Evolutionary conservation across 1,140 invertebrate species (phyloP).

Genomic region (Centruroides sculpturatus): DNA sequence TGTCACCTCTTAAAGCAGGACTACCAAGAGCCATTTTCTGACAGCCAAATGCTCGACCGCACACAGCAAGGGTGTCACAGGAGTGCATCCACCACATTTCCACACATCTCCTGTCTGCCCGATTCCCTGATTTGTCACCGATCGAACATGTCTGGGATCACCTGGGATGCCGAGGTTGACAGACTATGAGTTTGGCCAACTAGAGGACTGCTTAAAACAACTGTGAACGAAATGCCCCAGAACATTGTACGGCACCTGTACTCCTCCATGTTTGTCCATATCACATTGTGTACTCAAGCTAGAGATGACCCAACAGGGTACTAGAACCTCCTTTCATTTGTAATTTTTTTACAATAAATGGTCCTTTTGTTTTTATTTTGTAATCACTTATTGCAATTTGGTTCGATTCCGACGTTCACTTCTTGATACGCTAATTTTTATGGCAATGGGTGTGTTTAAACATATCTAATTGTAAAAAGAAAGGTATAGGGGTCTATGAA

Average conservation of each 20-base stretch:
- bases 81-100: neutral
- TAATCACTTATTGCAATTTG: neutral
- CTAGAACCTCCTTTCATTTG: neutral
- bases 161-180: neutral
- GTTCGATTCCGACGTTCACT: no score
- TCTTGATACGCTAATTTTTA: no score
- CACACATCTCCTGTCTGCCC: neutral
- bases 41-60: neutral
- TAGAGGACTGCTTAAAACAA: neutral
- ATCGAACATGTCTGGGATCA: neutral
- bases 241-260: neutral
- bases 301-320: neutral
- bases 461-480: no score
- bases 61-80: neutral
- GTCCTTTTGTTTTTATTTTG: neutral
- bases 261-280: neutral
- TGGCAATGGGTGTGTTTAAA: no score
- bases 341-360: neutral
- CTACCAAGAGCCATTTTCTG: neutral
- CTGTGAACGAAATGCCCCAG: neutral
- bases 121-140: neutral
- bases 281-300: neutral
- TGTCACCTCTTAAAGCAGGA: no score
- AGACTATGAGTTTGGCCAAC: neutral
- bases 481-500: no score